Base-by-base conservation (phyloP, 2,797 vertebrate species). In the Neoniphon sammara region DNA sequence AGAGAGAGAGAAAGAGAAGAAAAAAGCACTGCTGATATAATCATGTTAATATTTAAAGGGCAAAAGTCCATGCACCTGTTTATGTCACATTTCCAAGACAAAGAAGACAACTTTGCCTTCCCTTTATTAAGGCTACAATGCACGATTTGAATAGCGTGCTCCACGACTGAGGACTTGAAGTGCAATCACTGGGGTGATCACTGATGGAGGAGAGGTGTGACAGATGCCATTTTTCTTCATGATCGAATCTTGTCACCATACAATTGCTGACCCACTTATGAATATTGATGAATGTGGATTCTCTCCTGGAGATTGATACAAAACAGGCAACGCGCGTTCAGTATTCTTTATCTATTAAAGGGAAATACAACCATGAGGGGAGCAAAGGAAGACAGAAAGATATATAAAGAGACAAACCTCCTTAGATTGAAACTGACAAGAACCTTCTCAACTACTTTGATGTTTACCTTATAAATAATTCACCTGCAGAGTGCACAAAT, bases 21-120 rank as follows among this genome's bases (percentile, higher is more conserved):
- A 80, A 55, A 70, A 52, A 79, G 46, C 55, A 25, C 3, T 5
- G 50, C 42, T 68, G 70, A 85, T 75, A 23, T 81, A 73, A 76
- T 64, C 62, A 20, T 53, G 52, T 85, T 18, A 73, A 84, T 77
- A 61, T 74, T 81, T 69, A 63, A 70, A 63, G 55, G 34, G 18
- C 39, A 68, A 61, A 69, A 73, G 73, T 75, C 70, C 79, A 31
- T 66, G 52, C 20, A 42, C 27, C 25, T 73, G 73, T 78, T 71
- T 74, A 21, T 54, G 60, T 69, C 66, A 50, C 34, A 25, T 77
- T 74, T 42, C 15, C n/a, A 5, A 55, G 64, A 60, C 9, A 12
- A 62, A 34, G 12, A 31, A 50, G 55, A 50, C 25, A 69, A 9
- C 3, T 27, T 17, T 15, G 2, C 20, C 11, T 21, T 4, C 4